Evolutionary conservation across 2,797 vertebrate genomes (phyloP), one percentile per base, ranked within the genome.

Genomic region (Malacoctenus gilli): DNA sequence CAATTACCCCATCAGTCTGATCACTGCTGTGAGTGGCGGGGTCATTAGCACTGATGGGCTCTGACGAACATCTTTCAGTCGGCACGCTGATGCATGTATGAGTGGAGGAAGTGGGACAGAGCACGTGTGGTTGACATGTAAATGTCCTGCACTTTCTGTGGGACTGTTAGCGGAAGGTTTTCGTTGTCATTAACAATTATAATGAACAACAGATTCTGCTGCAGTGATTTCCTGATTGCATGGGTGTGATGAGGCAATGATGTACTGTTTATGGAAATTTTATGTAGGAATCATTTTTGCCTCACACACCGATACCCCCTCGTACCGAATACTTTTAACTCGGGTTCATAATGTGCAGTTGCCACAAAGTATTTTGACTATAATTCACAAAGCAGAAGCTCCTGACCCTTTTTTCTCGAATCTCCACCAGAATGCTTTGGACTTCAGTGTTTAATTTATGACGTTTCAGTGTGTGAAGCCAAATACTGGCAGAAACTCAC

Each of bases 1-100:
- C 82, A 87, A 48, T 85, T 86, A 83, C 72, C 74, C 77, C 42
- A 37, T 72, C 71, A 69, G 67, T 67, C 66, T 77, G 82, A 80
- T 85, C 75, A 47, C 11, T 34, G 72, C 77, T 66, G 66, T 79
- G 82, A 85, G 71, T 68, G 81, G 77, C 75, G 64, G 74, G 57
- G 72, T 77, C 69, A 39, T 79, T 72, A 64, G 72, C 40, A 38
- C 61, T 46, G 51, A 48, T 40, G 32, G 63, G 59, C 48, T 79
- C 59, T 47, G 46, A 69, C 51, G 36, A 35, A 28, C 55, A 60
- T 64, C 59, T 18, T 41, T 74, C 62, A 70, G 23, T 16, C 32
- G 36, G 59, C 56, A 55, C 52, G 35, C 4, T 38, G 40, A 36
- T 68, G 56, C 15, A 4, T 28, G 30, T 40, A 54, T 47, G 56